Base-by-base conservation (phyloP, 2,113 vertebrate genomes). In the Cygnus buccinator region DNA sequence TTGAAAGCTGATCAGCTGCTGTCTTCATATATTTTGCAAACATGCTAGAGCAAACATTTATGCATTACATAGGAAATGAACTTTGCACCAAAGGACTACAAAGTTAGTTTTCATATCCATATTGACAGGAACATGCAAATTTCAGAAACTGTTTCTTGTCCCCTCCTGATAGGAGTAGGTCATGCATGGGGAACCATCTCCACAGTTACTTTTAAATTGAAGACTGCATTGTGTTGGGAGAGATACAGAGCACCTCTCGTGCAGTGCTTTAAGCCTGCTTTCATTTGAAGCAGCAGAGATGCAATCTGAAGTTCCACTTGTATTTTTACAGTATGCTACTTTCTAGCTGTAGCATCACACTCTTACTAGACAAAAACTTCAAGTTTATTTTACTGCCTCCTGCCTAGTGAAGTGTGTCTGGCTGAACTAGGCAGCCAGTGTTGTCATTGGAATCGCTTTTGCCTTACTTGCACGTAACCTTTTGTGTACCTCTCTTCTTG, bases 401-500 rank as follows among this genome's bases (percentile, higher is more conserved):
- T 87, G 72, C 46, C 77, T 89, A 46, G 19, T 7, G 25, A 78
- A 62, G 58, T 11, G 25, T 29, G 62, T 46, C 73, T 79, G 19
- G 66, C 74, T 41, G 61, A 48, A 21, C 22, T 67, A 54, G 35
- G 22, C 68, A 44, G 74, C 37, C 80, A 37, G 29, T 19, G 43
- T 65, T 91, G 74, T 75, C 33, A 1, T 20, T 72, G 84, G 39
- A 61, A 84, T 84, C 11, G 4, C 73, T 84, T 33, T 26, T 67
- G 73, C 52, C 44, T 92, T 97, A n/a, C 75, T 84, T 12, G 61
- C 35, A 7, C 31, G 43, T 78, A 96, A 94, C 94, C 86, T 95
- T 84, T 84, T 97, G 93, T 84, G 83, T 97, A 17, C 97, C 74
- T 97, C 70, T 94, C 95, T 98, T 91, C 94, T 96, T 87, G 59